Percentiles rank a stretch among this genome's conserved stretches.
phyloP scores from a whole-genome alignment of 1,140 invertebrate species.

The Hyphantria cunea region DNA sequence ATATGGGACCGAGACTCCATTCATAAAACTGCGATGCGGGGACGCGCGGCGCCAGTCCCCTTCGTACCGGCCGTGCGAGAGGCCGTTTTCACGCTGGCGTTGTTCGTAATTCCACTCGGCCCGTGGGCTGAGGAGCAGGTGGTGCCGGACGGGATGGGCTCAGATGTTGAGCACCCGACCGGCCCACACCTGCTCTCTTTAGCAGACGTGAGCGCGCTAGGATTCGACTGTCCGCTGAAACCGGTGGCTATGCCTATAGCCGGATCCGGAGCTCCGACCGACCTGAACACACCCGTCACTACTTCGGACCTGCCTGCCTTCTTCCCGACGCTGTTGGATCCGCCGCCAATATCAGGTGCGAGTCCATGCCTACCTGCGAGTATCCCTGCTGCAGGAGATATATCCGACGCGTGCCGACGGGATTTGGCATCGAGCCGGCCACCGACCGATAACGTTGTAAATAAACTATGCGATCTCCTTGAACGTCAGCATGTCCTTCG shows the following conservation, averaged over 20 bases:
- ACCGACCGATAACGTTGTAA: slow-evolving; percentile 67
- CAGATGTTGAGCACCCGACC: slow-evolving; percentile 63
- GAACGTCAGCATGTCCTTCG: slow-evolving; percentile 32
- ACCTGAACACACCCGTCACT: slow-evolving; percentile 75
- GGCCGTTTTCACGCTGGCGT: slow-evolving; percentile 75
- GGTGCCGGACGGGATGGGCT: slow-evolving; percentile 79
- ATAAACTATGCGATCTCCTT: slow-evolving; percentile 59
- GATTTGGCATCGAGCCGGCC: slow-evolving; percentile 51
- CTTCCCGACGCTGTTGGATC: slow-evolving; percentile 86
- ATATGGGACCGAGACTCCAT: slow-evolving; percentile 81
- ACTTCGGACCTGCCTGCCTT: slow-evolving; percentile 75
- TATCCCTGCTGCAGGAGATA: neutral
- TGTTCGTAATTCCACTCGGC: slow-evolving; percentile 78
- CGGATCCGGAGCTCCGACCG: slow-evolving; percentile 78
- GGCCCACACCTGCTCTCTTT: slow-evolving; percentile 77
- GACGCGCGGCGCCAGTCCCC: slow-evolving; percentile 79
- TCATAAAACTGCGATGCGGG: slow-evolving; percentile 79
- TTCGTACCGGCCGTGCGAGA: slow-evolving; percentile 72
- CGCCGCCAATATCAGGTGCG: slow-evolving; percentile 93
- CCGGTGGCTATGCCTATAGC: slow-evolving; percentile 87
- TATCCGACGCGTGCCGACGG: slow-evolving; percentile 37
- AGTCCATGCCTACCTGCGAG: slow-evolving; percentile 26
- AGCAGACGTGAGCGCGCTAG: slow-evolving; percentile 65
- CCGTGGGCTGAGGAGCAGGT: slow-evolving; percentile 81
- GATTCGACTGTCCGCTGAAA: slow-evolving; percentile 82